Base-by-base conservation (phyloP, 1,140 invertebrate species). In the Magallana gigas region DNA sequence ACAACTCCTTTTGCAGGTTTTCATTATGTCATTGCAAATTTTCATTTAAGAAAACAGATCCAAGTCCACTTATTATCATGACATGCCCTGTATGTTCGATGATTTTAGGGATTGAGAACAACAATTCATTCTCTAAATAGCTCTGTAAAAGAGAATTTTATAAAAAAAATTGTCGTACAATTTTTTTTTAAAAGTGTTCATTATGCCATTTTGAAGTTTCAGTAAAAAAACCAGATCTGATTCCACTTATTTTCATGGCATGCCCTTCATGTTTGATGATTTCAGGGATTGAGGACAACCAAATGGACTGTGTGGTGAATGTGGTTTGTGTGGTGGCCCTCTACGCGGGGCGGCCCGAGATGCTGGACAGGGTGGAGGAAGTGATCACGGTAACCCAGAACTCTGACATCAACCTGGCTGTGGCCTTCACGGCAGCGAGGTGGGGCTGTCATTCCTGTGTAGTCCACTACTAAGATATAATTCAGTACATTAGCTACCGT, bases 321-420 rank as follows among this genome's bases (percentile, higher is more conserved):
- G 89, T 93, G n/a, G 88, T 93, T 1, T 90, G 92, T 8, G 92
- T 93, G 14, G 92, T 92, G 18, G 92, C 91, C 12, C 85, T 93
- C 68, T 94, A 92, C 89, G 93, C 92, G n/a, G 93, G 93, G 4
- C 90, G 88, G 9, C 92, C 92, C 1, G 91, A 93, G 2, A 91
- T 94, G 91, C 80, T 94, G n/a, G 85, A 87, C 29, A 87, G 84
- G 60, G 93, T 91, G 3, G 92, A 93, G 59, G 85, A 91, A 8
- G 92, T 92, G 2, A 85, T 94, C 9, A 76, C 91, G 48, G 62
- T 92, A 0, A 91, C 92, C 1, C 93, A 94, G 87, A 91, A 92
- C 56, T 90, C 88, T 18, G 91, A 93, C 83, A 83, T 87, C 5
- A 82, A 88, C 59, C 90, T 93, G 1, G 87, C 90, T 29, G 85